Conservation (phyloP, 2,113 vertebrate species). For the Machaerirhynchus nigripectus region DNA sequence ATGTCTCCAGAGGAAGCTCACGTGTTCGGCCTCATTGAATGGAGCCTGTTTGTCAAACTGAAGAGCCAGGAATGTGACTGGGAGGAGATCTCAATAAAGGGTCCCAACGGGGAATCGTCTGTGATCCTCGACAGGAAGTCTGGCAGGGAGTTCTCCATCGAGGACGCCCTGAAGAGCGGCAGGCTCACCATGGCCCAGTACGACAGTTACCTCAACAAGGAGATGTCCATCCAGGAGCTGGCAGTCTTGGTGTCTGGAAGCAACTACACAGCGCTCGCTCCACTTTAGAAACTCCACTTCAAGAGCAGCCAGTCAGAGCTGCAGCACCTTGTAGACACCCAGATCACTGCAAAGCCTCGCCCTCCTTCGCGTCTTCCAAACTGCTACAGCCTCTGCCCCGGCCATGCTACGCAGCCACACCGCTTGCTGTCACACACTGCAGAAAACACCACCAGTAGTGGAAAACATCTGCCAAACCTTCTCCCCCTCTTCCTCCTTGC, state of each 20-base stretch:
- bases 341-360: slow-evolving; percentile 38
- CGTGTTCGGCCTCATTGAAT: slow-evolving; percentile 89
- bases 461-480: background rate
- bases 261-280: slow-evolving; percentile 20
- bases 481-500: background rate
- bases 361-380: background rate
- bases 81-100: slow-evolving; percentile 94
- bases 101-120: slow-evolving; percentile 87
- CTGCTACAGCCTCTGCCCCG: slow-evolving; percentile 38
- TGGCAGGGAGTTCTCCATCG: slow-evolving; percentile 91
- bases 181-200: slow-evolving; percentile 83
- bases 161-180: slow-evolving; percentile 85
- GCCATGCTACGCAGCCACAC: background rate
- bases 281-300: background rate
- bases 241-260: slow-evolving; percentile 88
- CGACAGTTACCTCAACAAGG: slow-evolving; percentile 90
- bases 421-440: slow-evolving; percentile 28
- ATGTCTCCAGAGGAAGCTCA: slow-evolving; percentile 94
- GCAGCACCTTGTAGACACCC: background rate
- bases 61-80: slow-evolving; percentile 96
- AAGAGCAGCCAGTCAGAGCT: slow-evolving; percentile 34
- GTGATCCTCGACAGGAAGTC: slow-evolving; percentile 95
- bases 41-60: slow-evolving; percentile 95
- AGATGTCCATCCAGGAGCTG: slow-evolving; percentile 95
- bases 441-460: background rate